Evolutionary conservation across 1,140 invertebrate genomes (phyloP).

Genomic region (Neotoxoptera formosana): DNA sequence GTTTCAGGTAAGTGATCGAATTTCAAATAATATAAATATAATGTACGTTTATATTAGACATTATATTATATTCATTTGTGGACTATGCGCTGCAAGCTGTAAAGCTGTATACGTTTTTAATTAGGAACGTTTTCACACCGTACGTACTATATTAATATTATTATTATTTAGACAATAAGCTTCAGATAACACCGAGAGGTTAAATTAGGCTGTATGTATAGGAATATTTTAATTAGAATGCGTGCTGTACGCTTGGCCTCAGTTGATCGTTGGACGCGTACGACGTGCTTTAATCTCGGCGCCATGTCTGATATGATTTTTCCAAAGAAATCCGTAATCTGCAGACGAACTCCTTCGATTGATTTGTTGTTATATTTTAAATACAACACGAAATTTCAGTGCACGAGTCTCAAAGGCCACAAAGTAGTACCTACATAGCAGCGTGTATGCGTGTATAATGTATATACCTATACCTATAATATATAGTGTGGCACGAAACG

Average conservation of each 20-base stretch:
- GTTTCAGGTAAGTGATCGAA: slow-evolving; percentile 35
- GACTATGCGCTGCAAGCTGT: neutral
- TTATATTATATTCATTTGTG: neutral
- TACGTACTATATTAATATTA: slow-evolving; percentile 26
- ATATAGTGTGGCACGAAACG: neutral
- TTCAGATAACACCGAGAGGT: slow-evolving; percentile 16
- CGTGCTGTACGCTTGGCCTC: neutral
- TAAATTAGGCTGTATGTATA: neutral
- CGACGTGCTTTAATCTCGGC: slow-evolving; percentile 40
- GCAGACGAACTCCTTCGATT: neutral
- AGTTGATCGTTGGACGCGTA: slow-evolving; percentile 38
- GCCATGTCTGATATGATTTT: slow-evolving; percentile 40
- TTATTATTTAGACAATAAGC: slow-evolving; percentile 41
- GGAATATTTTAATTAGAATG: slow-evolving; percentile 40
- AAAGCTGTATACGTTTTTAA: neutral
- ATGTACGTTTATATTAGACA: too few relatives aligned
- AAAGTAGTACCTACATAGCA: neutral
- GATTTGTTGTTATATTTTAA: neutral
- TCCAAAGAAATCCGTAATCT: slow-evolving; percentile 13
- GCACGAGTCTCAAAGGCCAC: neutral
- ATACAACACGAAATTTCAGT: neutral
- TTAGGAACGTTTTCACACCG: neutral
- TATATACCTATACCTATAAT: too few relatives aligned
- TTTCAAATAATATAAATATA: neutral
- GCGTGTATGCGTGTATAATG: too few relatives aligned